These are phyloP conservation scores for Lamproptera curius DNA, from an alignment of 2,888 invertebrate species.

Conservation along the genomic window DNA sequence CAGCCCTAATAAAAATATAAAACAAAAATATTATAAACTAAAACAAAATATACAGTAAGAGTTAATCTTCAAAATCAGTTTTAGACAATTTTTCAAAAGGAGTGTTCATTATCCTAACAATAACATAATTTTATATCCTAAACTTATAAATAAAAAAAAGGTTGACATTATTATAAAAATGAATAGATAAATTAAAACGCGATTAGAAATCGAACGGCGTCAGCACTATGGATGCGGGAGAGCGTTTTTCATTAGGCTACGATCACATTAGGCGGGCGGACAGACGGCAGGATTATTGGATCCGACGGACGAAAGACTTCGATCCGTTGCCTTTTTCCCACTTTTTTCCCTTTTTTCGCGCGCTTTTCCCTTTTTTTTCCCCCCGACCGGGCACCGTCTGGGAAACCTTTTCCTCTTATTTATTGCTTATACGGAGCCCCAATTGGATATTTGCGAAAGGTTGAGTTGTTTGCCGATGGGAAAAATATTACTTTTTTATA, in stretches of 20 bases:
- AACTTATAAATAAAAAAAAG: background rate
- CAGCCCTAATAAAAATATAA: too few relatives aligned
- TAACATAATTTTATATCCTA: too few relatives aligned
- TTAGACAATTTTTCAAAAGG: too few relatives aligned
- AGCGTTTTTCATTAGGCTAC: slow-evolving; percentile 75
- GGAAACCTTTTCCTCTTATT: slow-evolving; percentile 77
- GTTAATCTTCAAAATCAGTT: too few relatives aligned
- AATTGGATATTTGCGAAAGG: slow-evolving; percentile 76
- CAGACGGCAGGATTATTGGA: slow-evolving; percentile 77
- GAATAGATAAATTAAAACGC: background rate
- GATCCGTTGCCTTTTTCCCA: slow-evolving; percentile 68
- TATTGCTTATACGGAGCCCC: slow-evolving; percentile 76
- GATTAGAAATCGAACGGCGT: slow-evolving; percentile 1
- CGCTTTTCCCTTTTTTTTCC: slow-evolving; percentile 30
- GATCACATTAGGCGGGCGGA: slow-evolving; percentile 76
- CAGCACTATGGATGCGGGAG: slow-evolving; percentile 40
- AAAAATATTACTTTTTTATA: slow-evolving; percentile 52
- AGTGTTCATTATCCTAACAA: too few relatives aligned
- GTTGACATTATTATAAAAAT: background rate
- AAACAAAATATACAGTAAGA: too few relatives aligned
- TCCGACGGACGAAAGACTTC: slow-evolving; percentile 76
- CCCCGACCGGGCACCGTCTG: slow-evolving; percentile 60
- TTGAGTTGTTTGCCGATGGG: slow-evolving; percentile 58
- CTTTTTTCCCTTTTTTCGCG: slow-evolving; percentile 43
- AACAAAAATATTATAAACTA: too few relatives aligned